Base-by-base conservation (phyloP, 2,113 vertebrate genomes). In the Vidua macroura region DNA sequence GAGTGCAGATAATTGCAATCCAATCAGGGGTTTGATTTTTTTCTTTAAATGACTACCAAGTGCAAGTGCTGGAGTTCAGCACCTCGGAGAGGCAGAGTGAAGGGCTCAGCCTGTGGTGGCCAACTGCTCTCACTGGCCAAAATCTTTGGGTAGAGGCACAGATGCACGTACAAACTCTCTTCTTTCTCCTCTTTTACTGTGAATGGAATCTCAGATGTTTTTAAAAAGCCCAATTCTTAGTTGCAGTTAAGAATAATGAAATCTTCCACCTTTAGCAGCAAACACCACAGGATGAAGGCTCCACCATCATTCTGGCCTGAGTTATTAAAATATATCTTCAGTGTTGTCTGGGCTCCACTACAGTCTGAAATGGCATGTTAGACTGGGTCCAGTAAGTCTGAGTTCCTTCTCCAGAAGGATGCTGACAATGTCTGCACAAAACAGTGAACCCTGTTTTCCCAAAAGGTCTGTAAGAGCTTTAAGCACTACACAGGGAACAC, bases 1-100 rank as follows among this genome's bases (percentile, higher is more conserved):
- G 10, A 49, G 49, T 28, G 52, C 91, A 88, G 86, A 66, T 80
- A 92, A 92, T n/a, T 69, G 80, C 91, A 93, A 83, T 90, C 86
- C 83, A 77, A 41, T 73, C 53, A 53, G 58, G 28, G 44, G 0
- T 76, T 76, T 76, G 76, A 66, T 95, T 95, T 83, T 83, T 77
- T 79, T 18, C 63, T 83, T 73, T 72, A 73, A 86, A 80, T 39
- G n/a, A 31, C 67, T 66, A 35, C 46, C 51, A 66, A 56, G 70
- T 14, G 58, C n/a, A 58, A 87, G 70, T 15, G 48, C 70, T 51
- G 58, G 49, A 85, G 79, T 27, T 85, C 75, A 76, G 62, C 43
- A 67, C 56, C 63, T 59, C 62, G 12, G 35, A 62, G 25, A 74
- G 31, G 41, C 37, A 23, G 19, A 77, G 24, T 22, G 59, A 56